Base-by-base conservation (phyloP, 2,888 invertebrate genomes). In the Alloplasta piceator region DNA sequence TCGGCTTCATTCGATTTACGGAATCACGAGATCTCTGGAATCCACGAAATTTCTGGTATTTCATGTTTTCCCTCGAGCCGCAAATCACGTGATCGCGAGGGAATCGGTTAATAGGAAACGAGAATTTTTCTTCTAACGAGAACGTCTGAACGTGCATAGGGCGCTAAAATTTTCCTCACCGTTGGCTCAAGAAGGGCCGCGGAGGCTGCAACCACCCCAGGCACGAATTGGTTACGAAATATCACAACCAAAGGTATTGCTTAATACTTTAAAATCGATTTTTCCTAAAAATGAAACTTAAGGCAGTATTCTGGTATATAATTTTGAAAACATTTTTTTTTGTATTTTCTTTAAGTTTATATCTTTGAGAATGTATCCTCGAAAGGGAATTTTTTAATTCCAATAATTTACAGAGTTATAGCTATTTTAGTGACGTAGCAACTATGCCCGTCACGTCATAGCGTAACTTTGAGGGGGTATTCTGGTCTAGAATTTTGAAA, bases 151-250 rank as follows among this genome's bases (percentile, higher is more conserved):
- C 26, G 26, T 26, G 26, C 9, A 10, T 14, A 48, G 58, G 14
- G 70, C 61, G 76, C 58, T 82, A 83, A 80, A 52, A 82, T 78
- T 83, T 83, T 80, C 73, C 75, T 83, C 50, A 82, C 83, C 60
- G 73, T 82, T 64, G 83, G 82, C 48, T 80, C 83, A 7, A 68
- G 75, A 71, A 78, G 77, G 72, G 83, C 83, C 72, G 78, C 83
- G 72, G 80, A 83, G 82, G 80, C 80, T 67, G 70, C 79, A 55
- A 70, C 79, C 80, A 83, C 80, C 72, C 75, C 72, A 43, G 80
- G 78, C 68, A 80, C 83, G 56, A 70, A 70, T 63, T 80, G 73
- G 72, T 71, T 78, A 36, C 68, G 68, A 58, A 84, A 84, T 73
- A 77, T 72, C 46, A 83, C 80, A 52, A 63, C 60, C 6, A 80